Percentiles rank a stretch among this genome's conserved stretches.
phyloP scores from a whole-genome alignment of 2,797 vertebrate genomes.

The Anisognathus igniventris region DNA sequence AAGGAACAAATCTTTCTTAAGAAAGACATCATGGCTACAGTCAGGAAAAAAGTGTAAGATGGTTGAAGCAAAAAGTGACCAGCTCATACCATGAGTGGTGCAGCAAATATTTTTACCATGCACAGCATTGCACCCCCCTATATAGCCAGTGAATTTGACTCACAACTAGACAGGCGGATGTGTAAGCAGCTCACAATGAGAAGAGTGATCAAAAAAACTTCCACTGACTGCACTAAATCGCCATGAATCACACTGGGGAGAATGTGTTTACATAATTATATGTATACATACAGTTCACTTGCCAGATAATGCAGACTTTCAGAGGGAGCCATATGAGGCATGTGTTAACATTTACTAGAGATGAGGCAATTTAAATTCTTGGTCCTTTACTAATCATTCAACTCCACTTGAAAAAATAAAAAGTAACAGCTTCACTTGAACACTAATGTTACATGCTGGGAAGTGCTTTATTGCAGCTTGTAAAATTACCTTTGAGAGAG shows the following conservation, averaged over 20 bases:
- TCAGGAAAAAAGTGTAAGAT: not conserved
- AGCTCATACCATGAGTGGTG: not conserved
- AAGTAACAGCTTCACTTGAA: conserved; percentile 50
- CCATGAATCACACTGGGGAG: not conserved
- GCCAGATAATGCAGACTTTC: conserved; percentile 21
- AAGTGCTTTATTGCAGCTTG: conserved; percentile 50
- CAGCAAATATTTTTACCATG: not conserved
- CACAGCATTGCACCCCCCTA: not conserved
- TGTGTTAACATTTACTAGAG: conserved; percentile 44
- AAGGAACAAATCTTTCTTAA: not conserved
- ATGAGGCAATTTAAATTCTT: conserved; percentile 52
- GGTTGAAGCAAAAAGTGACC: not conserved
- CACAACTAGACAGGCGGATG: not conserved
- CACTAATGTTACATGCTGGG: conserved; percentile 50
- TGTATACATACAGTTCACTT: conserved; percentile 14
- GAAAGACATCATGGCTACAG: not conserved
- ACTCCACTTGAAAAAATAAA: conserved; percentile 61
- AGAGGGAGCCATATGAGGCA: conserved; percentile 4
- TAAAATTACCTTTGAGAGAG: conserved; percentile 52
- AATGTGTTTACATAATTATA: conserved; percentile 26
- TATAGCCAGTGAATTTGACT: not conserved
- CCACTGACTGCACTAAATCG: not conserved
- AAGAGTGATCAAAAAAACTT: not conserved
- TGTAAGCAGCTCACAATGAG: not conserved
- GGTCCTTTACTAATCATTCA: conserved; percentile 53